Evolutionary conservation across 2,113 vertebrate species (phyloP), one percentile per base, ranked within the genome.

Genomic region (Ctenomys sociabilis): DNA sequence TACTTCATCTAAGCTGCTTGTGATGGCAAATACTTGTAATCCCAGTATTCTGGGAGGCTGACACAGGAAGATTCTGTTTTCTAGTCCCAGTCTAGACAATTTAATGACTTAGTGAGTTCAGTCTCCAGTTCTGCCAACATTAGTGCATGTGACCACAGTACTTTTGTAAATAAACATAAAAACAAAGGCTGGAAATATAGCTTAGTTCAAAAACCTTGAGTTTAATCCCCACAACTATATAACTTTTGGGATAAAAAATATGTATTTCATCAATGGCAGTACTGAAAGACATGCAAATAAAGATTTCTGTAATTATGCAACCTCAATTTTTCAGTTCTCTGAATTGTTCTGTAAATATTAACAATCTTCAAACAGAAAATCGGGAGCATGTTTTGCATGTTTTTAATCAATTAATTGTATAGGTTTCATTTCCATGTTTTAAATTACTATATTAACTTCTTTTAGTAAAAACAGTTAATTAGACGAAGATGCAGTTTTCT

Each of bases 341-440:
- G 11, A 93, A 59, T 94, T 85, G 2, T 54, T 61, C 63, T 77
- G 0, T 90, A 90, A 80, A 82, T 85, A 52, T 2, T 49, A 83
- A 45, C 2, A 72, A 37, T 30, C 7, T 35, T 4, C 21, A 61
- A 86, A 86, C 24, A 94, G 8, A 92, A 63, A 11, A 81, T 16
- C 30, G 6, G 43, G 61, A 63, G 40, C 0, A 86, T 57, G 0
- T 63, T 94, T 94, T 70, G 35, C 16, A n/a, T 64, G 88, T 70
- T 92, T 88, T 91, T 68, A 75, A 73, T 68, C 85, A 32, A 5
- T 72, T 73, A 64, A 66, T 80, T 96, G 94, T 57, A n/a, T 7
- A 93, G 9, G 5, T 14, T 68, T 40, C 59, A 90, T 87, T 80
- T 30, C 4, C 14, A 85, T 49, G 95, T 49, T 32, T 32, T 81